Conservation (phyloP, 2,797 vertebrate species). For the Aselliscus stoliczkanus region DNA sequence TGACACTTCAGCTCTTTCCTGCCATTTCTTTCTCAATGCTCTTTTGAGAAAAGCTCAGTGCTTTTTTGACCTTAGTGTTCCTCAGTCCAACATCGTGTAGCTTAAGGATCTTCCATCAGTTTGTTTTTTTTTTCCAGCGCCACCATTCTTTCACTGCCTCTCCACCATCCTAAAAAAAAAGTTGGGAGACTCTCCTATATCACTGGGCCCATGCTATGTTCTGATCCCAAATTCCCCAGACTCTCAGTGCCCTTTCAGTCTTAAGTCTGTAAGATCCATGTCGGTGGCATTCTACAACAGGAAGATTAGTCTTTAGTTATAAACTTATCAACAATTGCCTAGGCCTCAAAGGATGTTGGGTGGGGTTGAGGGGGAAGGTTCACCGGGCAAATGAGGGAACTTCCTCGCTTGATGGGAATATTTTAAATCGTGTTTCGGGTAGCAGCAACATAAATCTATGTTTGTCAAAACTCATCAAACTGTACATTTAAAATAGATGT, state of each 20-base stretch:
- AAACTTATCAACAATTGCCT: background rate
- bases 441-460: background rate
- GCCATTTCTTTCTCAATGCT: background rate
- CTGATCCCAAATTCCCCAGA: background rate
- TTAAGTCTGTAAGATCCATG: background rate
- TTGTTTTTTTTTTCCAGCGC: background rate
- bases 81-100: background rate
- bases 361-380: background rate
- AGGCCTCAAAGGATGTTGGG: background rate
- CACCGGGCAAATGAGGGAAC: background rate
- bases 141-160: background rate
- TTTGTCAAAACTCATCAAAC: background rate
- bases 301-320: background rate
- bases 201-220: background rate
- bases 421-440: background rate
- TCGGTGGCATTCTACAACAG: background rate
- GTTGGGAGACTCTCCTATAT: background rate
- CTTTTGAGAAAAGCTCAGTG: background rate
- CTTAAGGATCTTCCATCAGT: too few species aligned
- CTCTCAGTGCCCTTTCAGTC: too few species aligned
- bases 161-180: background rate
- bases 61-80: background rate
- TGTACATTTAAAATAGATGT: background rate
- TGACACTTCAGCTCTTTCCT: background rate
- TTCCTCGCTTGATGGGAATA: background rate